Percentiles rank a stretch among this genome's conserved stretches.
Evolutionary conservation across 1,140 invertebrate species (phyloP).

Genomic region (Phenacoccus solenopsis): DNA sequence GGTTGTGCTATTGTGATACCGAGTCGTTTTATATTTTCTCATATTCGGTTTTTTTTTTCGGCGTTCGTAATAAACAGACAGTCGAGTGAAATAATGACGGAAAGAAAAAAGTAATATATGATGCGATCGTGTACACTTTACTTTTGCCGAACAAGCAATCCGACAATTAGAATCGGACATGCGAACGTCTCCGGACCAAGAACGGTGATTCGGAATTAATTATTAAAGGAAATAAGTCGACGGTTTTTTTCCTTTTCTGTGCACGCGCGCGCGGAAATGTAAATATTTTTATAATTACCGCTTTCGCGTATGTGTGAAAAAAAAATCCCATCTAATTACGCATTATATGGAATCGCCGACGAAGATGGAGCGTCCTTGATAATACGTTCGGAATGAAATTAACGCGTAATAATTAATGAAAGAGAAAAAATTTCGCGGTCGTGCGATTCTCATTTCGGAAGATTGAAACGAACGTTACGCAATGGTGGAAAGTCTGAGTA

Average conservation of each 20-base stretch:
- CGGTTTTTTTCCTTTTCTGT: background rate
- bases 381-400: background rate
- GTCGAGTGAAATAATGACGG: too few relatives aligned
- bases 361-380: background rate
- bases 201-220: background rate
- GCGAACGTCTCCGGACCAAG: background rate
- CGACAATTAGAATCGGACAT: background rate
- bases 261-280: background rate
- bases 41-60: too few relatives aligned
- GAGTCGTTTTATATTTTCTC: too few relatives aligned
- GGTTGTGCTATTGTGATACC: too few relatives aligned
- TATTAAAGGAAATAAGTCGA: background rate
- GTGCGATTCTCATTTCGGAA: background rate
- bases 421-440: background rate
- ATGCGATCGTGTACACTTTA: too few relatives aligned
- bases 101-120: too few relatives aligned
- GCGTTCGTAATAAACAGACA: too few relatives aligned
- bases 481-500: slow-evolving; percentile 12
- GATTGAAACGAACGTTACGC: background rate
- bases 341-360: background rate
- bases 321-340: background rate
- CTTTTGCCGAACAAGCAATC: too few relatives aligned
- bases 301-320: background rate
- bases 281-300: background rate
- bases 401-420: background rate